phyloP scores from a whole-genome alignment of 53 echinoderm and acorn worm genomes.

The Zoroaster sp. region DNA sequence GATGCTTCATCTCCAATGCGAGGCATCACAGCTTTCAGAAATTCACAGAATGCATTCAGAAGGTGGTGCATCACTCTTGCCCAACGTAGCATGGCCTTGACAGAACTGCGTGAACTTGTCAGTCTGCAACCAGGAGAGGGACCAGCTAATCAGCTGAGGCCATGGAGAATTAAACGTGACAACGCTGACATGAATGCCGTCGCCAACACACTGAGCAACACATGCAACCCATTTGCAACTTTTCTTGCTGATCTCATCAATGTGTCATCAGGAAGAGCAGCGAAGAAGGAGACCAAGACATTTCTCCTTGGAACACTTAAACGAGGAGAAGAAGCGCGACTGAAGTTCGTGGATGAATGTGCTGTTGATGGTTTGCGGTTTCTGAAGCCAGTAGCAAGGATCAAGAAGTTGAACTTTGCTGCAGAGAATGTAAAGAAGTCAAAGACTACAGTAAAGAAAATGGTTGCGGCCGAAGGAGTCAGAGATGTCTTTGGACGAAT shows the following conservation, averaged over 20 bases:
- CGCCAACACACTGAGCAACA: constrained; percentile 37
- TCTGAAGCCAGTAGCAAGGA: constrained; percentile 23
- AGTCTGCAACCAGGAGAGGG: too few relatives aligned
- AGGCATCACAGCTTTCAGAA: too few relatives aligned
- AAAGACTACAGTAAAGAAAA: constrained; percentile 17
- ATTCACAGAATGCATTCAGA: too few relatives aligned
- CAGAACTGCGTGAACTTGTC: too few relatives aligned
- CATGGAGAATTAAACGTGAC: neutral
- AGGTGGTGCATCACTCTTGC: too few relatives aligned
- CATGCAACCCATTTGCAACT: constrained; percentile 42
- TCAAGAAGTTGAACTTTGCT: constrained; percentile 5
- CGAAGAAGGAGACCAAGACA: constrained; percentile 18
- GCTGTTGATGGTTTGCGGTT: neutral
- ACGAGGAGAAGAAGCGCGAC: neutral
- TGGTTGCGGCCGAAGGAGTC: constrained; percentile 20
- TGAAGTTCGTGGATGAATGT: neutral
- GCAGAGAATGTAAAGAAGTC: constrained; percentile 12
- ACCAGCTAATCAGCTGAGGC: too few relatives aligned
- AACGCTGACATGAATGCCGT: constrained; percentile 32
- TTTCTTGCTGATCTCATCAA: too few relatives aligned
- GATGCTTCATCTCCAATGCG: too few relatives aligned
- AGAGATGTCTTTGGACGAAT: constrained; percentile 32
- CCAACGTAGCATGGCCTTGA: too few relatives aligned
- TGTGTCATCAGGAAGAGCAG: constrained; percentile 49
- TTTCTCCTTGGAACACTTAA: constrained; percentile 10